A percentile compares a stretch with the other conserved stretches of the same genome.
These are phyloP conservation scores for Brachyrhaphis roseni DNA, from an alignment of 2,797 vertebrate species.

Conservation along the genomic window DNA sequence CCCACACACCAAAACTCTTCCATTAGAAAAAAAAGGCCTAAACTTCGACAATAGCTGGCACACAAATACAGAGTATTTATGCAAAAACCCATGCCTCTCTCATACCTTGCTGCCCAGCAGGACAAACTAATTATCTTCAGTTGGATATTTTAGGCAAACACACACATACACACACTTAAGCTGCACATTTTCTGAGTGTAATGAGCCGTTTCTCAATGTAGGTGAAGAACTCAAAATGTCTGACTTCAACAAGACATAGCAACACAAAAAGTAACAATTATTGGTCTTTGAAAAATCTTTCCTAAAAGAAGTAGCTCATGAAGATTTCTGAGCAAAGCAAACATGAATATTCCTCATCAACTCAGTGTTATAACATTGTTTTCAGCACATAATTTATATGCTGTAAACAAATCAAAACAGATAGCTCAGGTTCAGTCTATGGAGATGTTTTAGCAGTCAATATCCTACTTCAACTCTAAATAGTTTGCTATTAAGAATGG, in stretches of 20 bases:
- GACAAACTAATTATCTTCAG: slow-evolving; percentile 71
- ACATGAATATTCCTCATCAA: not conserved
- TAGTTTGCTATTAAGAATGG: not conserved
- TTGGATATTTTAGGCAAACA: slow-evolving; percentile 42
- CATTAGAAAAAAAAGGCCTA: slow-evolving; percentile 28
- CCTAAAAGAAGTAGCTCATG: not conserved
- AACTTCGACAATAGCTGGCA: slow-evolving; percentile 50
- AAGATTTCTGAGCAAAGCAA: not conserved
- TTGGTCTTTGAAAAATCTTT: slow-evolving; percentile 14
- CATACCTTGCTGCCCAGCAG: slow-evolving; percentile 57
- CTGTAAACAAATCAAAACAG: not conserved
- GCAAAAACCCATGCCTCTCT: slow-evolving; percentile 45
- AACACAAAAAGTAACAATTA: slow-evolving; percentile 35
- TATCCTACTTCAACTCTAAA: not conserved
- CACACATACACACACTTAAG: slow-evolving; percentile 53
- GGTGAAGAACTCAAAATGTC: slow-evolving; percentile 53
- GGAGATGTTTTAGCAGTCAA: not conserved
- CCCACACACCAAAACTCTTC: slow-evolving; percentile 33
- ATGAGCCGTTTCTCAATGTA: slow-evolving; percentile 64
- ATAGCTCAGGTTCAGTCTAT: not conserved
- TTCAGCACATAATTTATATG: not conserved
- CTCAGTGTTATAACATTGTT: not conserved
- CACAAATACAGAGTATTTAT: slow-evolving; percentile 39
- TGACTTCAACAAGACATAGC: slow-evolving; percentile 25
- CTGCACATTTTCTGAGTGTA: slow-evolving; percentile 64